A percentile compares a stretch with the other conserved stretches of the same genome.
Conservation (phyloP, 2,113 vertebrate species). For the Oreochromis niloticus region DNA sequence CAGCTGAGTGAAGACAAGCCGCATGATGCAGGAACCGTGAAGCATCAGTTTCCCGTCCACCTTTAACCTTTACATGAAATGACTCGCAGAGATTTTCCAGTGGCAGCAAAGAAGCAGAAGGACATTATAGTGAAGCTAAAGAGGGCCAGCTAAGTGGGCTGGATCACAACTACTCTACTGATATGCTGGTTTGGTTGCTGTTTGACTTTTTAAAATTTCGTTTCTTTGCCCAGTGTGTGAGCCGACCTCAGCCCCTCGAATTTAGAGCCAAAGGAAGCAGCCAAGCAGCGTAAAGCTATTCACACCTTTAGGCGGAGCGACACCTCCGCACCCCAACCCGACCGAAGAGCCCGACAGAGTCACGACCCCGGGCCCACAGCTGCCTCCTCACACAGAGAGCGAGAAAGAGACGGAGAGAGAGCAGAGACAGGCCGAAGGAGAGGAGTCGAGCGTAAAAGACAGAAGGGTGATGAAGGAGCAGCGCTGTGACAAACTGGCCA, state of each 20-base stretch:
- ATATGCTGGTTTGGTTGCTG: conserved; percentile 15
- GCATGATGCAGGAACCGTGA: background rate
- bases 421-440: background rate
- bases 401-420: background rate
- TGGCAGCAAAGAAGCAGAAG: background rate
- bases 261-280: conserved; percentile 33
- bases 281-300: conserved; percentile 57
- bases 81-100: background rate
- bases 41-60: background rate
- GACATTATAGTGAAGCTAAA: background rate
- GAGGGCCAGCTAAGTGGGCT: background rate
- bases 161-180: background rate
- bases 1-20: background rate
- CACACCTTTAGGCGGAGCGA: conserved; percentile 30
- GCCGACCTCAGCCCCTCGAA: conserved; percentile 32
- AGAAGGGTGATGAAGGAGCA: background rate
- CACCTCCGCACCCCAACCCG: background rate
- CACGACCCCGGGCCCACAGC: background rate
- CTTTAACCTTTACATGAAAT: background rate
- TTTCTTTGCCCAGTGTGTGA: background rate
- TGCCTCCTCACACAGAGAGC: conserved; percentile 16
- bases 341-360: background rate
- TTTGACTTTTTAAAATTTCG: background rate
- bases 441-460: background rate
- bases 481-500: background rate